Evolutionary conservation across 2,888 invertebrate genomes (phyloP).

Genomic region (Parascotia fuliginaria): DNA sequence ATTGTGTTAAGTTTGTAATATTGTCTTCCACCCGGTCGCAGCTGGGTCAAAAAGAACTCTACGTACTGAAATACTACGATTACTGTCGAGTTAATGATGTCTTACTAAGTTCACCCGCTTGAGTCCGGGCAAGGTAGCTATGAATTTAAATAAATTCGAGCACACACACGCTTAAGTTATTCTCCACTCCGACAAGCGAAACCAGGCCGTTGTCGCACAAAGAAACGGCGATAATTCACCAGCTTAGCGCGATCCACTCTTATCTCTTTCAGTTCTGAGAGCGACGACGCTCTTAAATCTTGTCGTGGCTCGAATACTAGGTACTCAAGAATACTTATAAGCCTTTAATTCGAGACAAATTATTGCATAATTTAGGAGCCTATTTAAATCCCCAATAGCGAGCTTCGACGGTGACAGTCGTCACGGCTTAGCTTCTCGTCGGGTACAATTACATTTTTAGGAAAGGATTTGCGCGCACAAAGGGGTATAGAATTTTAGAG

Average conservation of each 20-base stretch:
- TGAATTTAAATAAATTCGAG: constrained; percentile 72
- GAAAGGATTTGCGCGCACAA: constrained; percentile 15
- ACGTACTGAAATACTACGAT: constrained; percentile 77
- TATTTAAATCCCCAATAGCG: constrained; percentile 32
- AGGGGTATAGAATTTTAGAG: background rate
- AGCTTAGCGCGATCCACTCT: constrained; percentile 69
- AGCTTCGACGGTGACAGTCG: constrained; percentile 37
- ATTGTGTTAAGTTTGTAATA: constrained; percentile 67
- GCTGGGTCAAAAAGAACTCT: constrained; percentile 67
- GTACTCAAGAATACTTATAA: constrained; percentile 68
- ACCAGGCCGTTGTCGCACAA: constrained; percentile 55
- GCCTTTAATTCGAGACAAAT: constrained; percentile 72
- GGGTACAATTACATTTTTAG: constrained; percentile 38
- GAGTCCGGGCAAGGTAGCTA: constrained; percentile 57
- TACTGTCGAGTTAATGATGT: constrained; percentile 73
- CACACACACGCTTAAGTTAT: constrained; percentile 59
- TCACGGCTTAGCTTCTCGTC: constrained; percentile 35
- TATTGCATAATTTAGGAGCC: constrained; percentile 66
- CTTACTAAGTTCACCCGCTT: constrained; percentile 66
- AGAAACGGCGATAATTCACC: constrained; percentile 70
- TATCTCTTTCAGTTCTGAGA: constrained; percentile 71
- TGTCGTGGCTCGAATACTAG: constrained; percentile 62
- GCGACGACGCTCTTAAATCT: constrained; percentile 72
- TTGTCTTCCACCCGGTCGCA: constrained; percentile 55
- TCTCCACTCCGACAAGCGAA: constrained; percentile 49